Conservation (phyloP, 2,797 vertebrate genomes). For the Hydrophis major region DNA sequence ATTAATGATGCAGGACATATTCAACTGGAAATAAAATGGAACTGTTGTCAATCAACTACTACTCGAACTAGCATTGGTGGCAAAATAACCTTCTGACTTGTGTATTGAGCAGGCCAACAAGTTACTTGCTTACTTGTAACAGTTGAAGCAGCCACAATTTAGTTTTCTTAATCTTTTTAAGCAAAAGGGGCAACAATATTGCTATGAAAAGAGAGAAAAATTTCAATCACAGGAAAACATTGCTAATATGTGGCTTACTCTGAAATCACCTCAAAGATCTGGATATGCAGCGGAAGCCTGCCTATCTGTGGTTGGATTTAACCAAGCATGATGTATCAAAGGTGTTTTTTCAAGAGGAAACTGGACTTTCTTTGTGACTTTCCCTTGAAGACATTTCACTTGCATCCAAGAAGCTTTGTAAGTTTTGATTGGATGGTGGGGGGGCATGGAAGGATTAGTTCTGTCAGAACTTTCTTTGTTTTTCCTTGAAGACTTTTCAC, state of each 20-base stretch:
- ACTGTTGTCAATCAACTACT: neutral
- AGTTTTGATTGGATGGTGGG: neutral
- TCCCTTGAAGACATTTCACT: neutral
- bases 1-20: neutral
- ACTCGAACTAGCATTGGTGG: neutral
- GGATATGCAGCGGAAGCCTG: slow-evolving; percentile 25
- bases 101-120: neutral
- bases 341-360: neutral
- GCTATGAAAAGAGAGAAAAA: slow-evolving; percentile 26
- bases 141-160: neutral
- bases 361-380: neutral
- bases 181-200: neutral
- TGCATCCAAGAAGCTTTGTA: neutral
- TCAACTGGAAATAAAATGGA: neutral
- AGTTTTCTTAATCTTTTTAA: slow-evolving; percentile 12
- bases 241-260: slow-evolving; percentile 28
- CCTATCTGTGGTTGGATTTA: slow-evolving; percentile 36
- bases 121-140: neutral
- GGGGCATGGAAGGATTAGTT: neutral
- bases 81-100: neutral
- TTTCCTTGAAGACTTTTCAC: neutral
- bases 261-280: slow-evolving; percentile 33
- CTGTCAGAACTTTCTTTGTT: neutral
- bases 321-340: slow-evolving; percentile 10
- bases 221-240: neutral